Base-by-base conservation (phyloP, 2,888 invertebrate genomes). In the Stenoptilia bipunctidactyla region DNA sequence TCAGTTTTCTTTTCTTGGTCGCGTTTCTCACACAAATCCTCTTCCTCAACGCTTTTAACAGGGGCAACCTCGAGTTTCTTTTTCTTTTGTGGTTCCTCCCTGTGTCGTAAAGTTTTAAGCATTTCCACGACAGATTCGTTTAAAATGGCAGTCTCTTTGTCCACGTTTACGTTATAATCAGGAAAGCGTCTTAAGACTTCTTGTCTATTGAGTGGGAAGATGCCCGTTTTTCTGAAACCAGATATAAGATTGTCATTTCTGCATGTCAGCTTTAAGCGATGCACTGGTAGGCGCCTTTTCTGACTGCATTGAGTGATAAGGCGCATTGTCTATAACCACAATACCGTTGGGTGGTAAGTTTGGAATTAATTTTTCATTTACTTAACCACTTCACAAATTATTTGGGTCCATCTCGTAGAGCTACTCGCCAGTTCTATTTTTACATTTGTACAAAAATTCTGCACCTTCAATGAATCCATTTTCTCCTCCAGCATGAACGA, bases 331-430 rank as follows among this genome's bases (percentile, higher is more conserved):
- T n/a, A 12, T 52, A 50, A 27, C 45, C 45, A 8, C 44, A 6
- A 50, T 43, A 2, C 47, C 37, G 12, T 46, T 48, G 13, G 46
- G 45, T 13, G 48, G 50, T 30, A 51, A 46, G 38, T 54, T 54
- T n/a, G 52, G 49, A 15, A 52, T 14, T 1, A 51, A 27, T 15
- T 52, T 52, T 47, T 54, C 50, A 2, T 40, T n/a, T n/a, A 2
- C 39, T 40, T 1, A 51, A 34, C 50, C 48, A 50, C 38, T 51
- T 52, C 8, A 36, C 10, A 49, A 49, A 38, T 49, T 47, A 12
- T 44, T 27, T 1, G 40, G 40, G 15, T 50, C 37, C 45, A 48
- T 50, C 12, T 52, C 48, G 14, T 48, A 5, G 35, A 50, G 50
- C 36, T 50, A 51, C 25, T 53, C 48, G 0, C 46, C 48, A 2